Percentiles rank a stretch among this genome's conserved stretches.
Conservation (phyloP, 2,888 invertebrate species). For the Apomyelois bistriatella region DNA sequence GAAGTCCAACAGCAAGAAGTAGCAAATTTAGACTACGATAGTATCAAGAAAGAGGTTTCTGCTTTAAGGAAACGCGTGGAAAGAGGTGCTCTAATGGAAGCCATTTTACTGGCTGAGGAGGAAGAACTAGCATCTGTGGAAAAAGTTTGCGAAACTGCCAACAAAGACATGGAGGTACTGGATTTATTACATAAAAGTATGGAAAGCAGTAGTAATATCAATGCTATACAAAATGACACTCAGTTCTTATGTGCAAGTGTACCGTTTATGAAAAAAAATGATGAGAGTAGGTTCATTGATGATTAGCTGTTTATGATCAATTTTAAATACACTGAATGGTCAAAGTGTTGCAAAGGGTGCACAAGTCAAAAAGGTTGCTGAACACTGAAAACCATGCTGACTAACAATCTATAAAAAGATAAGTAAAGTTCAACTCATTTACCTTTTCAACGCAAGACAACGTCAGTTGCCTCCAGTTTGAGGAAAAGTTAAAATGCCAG, state of each 20-base stretch:
- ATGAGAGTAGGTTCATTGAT: constrained; percentile 30
- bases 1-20: constrained; percentile 57
- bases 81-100: constrained; percentile 63
- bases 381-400: too few relatives aligned
- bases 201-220: constrained; percentile 38
- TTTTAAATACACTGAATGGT: not conserved
- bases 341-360: too few relatives aligned
- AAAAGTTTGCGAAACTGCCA: constrained; percentile 59
- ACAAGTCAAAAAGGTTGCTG: too few relatives aligned
- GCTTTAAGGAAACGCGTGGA: constrained; percentile 53
- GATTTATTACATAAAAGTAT: constrained; percentile 50
- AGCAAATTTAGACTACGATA: constrained; percentile 54
- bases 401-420: too few relatives aligned
- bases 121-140: constrained; percentile 57
- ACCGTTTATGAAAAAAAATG: constrained; percentile 41
- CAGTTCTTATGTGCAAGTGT: constrained; percentile 55
- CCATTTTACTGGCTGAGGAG: constrained; percentile 57
- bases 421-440: too few relatives aligned
- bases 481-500: too few relatives aligned
- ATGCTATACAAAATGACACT: constrained; percentile 44
- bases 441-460: too few relatives aligned
- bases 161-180: constrained; percentile 61
- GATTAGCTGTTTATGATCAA: constrained; percentile 15
- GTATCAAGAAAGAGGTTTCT: constrained; percentile 56
- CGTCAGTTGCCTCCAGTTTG: too few relatives aligned